Conservation (phyloP, 2,888 invertebrate genomes). For the Choristoneura rosaceana region DNA sequence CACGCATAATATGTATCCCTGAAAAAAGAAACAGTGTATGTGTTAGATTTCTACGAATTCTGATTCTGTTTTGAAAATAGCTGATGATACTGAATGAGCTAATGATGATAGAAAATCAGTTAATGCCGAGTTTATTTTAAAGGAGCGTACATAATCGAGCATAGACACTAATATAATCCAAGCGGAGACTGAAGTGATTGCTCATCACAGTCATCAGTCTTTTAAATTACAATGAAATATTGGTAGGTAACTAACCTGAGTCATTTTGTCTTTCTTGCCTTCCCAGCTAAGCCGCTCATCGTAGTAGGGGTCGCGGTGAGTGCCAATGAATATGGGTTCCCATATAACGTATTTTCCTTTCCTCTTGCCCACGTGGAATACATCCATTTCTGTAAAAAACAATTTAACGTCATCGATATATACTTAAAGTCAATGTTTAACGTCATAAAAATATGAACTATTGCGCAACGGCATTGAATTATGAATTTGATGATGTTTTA, state of each 20-base stretch:
- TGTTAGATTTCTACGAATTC: not conserved
- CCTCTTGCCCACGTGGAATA: conserved; percentile 94
- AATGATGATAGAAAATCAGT: no score
- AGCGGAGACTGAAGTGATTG: no score
- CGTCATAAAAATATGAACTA: no score
- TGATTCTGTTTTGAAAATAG: no score
- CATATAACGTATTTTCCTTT: conserved; percentile 92
- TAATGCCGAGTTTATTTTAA: no score
- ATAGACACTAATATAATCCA: no score
- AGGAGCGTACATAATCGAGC: no score
- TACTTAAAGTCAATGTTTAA: no score
- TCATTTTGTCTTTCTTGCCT: conserved; percentile 98
- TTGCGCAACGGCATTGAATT: no score
- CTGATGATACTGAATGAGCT: no score
- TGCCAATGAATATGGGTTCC: conserved; percentile 98
- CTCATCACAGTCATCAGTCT: no score
- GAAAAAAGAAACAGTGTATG: conserved; percentile 53
- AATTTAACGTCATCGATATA: not conserved
- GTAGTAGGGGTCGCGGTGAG: conserved; percentile 94
- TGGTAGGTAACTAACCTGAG: conserved; percentile 89
- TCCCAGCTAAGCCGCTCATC: conserved; percentile 97
- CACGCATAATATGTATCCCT: conserved; percentile 96
- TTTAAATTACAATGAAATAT: not conserved
- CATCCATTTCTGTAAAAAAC: conserved; percentile 86
- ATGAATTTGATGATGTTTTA: no score